Evolutionary conservation across 1,140 invertebrate genomes (phyloP).

Genomic region (Drosophila bipectinata): DNA sequence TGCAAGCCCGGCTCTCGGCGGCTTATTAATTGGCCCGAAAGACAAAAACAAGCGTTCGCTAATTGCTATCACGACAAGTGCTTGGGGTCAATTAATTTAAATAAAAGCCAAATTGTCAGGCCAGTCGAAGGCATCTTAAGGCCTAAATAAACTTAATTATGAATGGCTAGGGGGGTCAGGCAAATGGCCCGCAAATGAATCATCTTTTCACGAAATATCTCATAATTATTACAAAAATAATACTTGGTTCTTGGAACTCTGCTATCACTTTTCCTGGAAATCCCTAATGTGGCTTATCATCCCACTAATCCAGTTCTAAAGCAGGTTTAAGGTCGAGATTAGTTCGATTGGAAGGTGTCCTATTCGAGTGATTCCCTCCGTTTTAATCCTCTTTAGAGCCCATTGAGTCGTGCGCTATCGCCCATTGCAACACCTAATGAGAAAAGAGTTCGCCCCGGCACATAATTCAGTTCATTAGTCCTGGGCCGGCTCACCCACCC

Average conservation of each 20-base stretch:
- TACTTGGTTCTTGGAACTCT: background rate
- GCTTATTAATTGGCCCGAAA: conserved; percentile 66
- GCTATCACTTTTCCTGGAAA: too few species aligned
- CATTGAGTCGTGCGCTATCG: conserved; percentile 56
- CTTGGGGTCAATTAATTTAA: conserved; percentile 79
- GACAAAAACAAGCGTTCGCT: conserved; percentile 39
- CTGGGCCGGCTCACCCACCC: conserved; percentile 40
- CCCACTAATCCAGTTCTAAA: background rate
- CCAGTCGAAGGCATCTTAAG: conserved; percentile 2
- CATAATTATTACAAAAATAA: too few species aligned
- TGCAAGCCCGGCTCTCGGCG: conserved; percentile 41
- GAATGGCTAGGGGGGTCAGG: conserved; percentile 24
- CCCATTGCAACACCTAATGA: conserved; percentile 48
- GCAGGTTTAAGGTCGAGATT: background rate
- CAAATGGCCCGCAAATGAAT: conserved; percentile 1
- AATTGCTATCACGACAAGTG: conserved; percentile 76
- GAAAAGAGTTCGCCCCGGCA: conserved; percentile 37
- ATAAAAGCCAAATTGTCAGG: conserved; percentile 71
- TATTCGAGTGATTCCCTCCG: background rate
- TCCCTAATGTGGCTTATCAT: too few species aligned
- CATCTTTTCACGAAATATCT: background rate
- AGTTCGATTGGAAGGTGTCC: background rate
- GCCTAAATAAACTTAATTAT: conserved; percentile 55
- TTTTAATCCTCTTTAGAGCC: conserved; percentile 31
- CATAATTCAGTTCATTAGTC: conserved; percentile 66